Base-by-base conservation (phyloP, 1,140 invertebrate genomes). In the Achatina immaculata region DNA sequence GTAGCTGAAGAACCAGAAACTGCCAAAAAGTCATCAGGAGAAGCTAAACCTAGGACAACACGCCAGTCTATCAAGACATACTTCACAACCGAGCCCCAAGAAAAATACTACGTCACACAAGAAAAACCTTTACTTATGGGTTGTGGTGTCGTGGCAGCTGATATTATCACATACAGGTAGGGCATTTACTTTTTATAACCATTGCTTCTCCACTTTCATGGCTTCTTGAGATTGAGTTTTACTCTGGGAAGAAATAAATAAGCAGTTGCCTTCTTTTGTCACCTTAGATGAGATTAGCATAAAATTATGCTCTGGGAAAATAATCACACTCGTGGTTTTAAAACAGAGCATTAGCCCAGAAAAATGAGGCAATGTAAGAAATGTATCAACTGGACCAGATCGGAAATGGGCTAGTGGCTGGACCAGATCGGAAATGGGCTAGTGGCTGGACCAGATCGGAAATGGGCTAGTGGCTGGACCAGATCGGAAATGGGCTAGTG, bases 141-240 rank as follows among this genome's bases (percentile, higher is more conserved):
- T 34, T 77, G 74, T 77, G 74, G 58, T 34, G 55, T 43, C 62
- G 36, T 40, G 9, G 48, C 31, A 43, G 55, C 36, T 62, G 55
- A 77, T 65, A 65, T 62, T 45, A 19, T 77, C 3, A 62, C 55
- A 21, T 77, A 62, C 42, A 58, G 48, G 74, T 77, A 1, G 62
- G 74, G 34, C 16, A 9, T n/a, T n/a, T n/a, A 34, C 24, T 51
- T 51, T 51, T 51, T 24, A 51, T 51, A 51, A 14, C 24, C 42
- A 40, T 42, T 69, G 68, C 31, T 66, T 14, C 3, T 66, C 3
- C 34, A 31, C 2, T 66, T 11, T 14, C 48, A 51, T 51, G 48
- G 11, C 48, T 24, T 51, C 24, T 51, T 51, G 11, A 24, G 48
- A 51, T 11, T 51, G 48, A 51, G 48, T 11, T 11, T 14, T 51